Base-by-base conservation (phyloP, 2,113 vertebrate species). In the Chascanopsetta lugubris region DNA sequence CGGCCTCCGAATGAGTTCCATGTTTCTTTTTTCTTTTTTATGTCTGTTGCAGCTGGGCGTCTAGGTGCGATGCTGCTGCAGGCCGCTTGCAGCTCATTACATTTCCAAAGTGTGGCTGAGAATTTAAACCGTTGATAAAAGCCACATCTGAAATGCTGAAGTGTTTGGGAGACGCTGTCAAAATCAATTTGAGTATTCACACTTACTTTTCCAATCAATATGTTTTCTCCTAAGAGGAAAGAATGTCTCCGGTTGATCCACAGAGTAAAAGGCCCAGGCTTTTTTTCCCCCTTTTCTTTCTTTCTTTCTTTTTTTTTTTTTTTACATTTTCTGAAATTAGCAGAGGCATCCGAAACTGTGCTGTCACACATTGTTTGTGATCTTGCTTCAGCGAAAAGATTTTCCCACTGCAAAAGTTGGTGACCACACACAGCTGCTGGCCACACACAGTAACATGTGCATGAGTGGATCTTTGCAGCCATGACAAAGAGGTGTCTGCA, bases 361-460 rank as follows among this genome's bases (percentile, higher is more conserved):
- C 57, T 49, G 63, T 72, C 66, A 62, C 63, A 65, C 15, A 18
- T 53, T 27, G 53, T 70, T 74, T 70, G 53, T 53, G 69, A 77
- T 55, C 43, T 61, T 22, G 17, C 49, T 32, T 62, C 32, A 54
- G 36, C 49, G 30, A 4, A 61, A 8, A 2, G 13, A 57, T 42
- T 49, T 45, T 58, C 18, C 46, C 53, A 9, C 15, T 27, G 9
- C 46, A 57, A 30, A 61, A 38, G 27, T 61, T 15, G 34, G 61
- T 34, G 77, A 66, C 65, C 82, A 77, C 72, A 79, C 69, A 77
- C 71, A 81, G 69, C 64, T 75, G 82, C 56, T 8, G 69, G 61
- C 65, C 83, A 75, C 72, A 70, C 64, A 50, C 59, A 43, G 6
- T 46, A 54, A 25, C 77, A 55, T 24, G 45, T 46, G 45, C 38